Evolutionary conservation across 1,140 invertebrate genomes (phyloP), one percentile per base, ranked within the genome.

Genomic region (Panulirus ornatus): DNA sequence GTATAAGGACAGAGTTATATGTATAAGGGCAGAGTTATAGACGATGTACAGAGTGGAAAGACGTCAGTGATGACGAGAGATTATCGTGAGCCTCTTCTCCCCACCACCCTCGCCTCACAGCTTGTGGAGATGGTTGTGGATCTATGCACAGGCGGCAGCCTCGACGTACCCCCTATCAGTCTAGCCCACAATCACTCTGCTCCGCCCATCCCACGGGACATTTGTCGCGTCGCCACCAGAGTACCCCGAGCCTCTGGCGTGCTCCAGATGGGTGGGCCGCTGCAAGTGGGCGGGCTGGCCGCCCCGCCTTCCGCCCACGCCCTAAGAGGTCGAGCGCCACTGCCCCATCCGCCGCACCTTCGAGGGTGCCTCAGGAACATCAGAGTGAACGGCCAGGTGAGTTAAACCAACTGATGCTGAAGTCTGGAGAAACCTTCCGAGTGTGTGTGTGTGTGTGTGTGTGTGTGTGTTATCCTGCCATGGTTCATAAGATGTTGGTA

Each of bases 101-200:
- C 22, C 54, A 14, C 36, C n/a, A 27, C 11, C 22, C 58, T 19
- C 63, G 9, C 8, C 76, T 16, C 81, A 16, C 75, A 89, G 89
- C 63, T 79, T 22, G 89, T 86, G 54, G 89, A 91, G 47, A 79
- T 91, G 84, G 82, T 91, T 44, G 83, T 91, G 34, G 89, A 91
- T 76, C 76, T 91, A 34, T 91, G 89, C 34, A 82, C 54, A n/a
- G 89, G 89, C 27, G 84, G 38, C 22, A 86, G 76, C 63, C 38
- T 79, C 27, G 89, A 86, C 38, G 75, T 22, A 1, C 34, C 75
- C n/a, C 54, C 8, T 16, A 38, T 19, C 1, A 5, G 14, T 36
- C 8, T 51, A 30, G 36, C 9, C 42, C 11, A 42, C 38, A 9
- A 34, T 73, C 66, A 30, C 19, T 6, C 63, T 8, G 34, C 40